Evolutionary conservation across 2,797 vertebrate genomes (phyloP), one percentile per base, ranked within the genome.

Genomic region (Margarornis squamiger): DNA sequence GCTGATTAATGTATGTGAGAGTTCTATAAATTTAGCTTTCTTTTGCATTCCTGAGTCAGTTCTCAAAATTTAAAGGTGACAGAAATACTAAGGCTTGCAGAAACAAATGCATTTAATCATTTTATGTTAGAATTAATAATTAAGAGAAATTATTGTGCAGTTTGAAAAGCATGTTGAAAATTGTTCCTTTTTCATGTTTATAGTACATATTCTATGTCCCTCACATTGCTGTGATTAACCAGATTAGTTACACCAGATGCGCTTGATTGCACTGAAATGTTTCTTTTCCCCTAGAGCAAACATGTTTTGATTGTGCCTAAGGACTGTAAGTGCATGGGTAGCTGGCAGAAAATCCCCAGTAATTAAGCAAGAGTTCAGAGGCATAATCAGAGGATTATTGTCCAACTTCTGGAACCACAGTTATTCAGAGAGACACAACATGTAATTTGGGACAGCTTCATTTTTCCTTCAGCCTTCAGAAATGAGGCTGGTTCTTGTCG

Each of bases 251-350:
- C 93, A 95, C 96, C 97, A 96, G 97, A 97, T 97, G 95, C 84
- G 29, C 96, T 96, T 97, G 97, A 97, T 98, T 98, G 95, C 97
- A 97, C 97, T 97, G 96, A 97, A 97, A 97, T 95, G 95, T 97
- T 97, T 94, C 97, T 96, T 97, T 97, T 97, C 96, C 96, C 96
- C 96, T 96, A 96, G 92, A 97, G 93, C 96, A 97, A 96, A 97
- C 85, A 88, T 96, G 77, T 92, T 97, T 96, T 97, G 96, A 95
- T 97, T 97, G 97, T 98, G 97, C 97, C 97, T 97, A 95, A 97
- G 96, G 96, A 88, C 94, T 96, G 57, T 88, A 96, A 97, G 97
- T 96, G 93, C 95, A 95, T 96, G 96, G 88, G 88, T 97, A 88
- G 95, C 92, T 97, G 87, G 88, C 95, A 93, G 62, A 93, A 83